A percentile compares a stretch with the other conserved stretches of the same genome.
Evolutionary conservation across 1,140 invertebrate species (phyloP).

Genomic region (Palaemon carinicauda): DNA sequence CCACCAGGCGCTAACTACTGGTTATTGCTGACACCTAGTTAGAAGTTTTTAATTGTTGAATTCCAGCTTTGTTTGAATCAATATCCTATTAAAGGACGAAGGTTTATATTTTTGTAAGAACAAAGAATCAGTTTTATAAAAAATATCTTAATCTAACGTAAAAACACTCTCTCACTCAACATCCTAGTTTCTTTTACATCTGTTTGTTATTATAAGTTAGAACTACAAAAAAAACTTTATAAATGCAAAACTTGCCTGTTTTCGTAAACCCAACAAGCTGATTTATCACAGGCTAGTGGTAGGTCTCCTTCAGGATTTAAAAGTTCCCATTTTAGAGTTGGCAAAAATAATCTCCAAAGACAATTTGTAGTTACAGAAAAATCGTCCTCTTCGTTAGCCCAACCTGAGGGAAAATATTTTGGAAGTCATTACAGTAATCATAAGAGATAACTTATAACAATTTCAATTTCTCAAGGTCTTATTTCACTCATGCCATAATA

Average conservation of each 20-base stretch:
- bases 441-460: neutral
- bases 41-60: too few species aligned
- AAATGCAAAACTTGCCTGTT: constrained; percentile 14
- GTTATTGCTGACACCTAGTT: too few species aligned
- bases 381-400: constrained; percentile 22
- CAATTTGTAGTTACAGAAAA: constrained; percentile 21
- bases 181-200: neutral
- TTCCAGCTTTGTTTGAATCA: too few species aligned
- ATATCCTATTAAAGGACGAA: too few species aligned
- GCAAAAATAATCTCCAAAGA: constrained; percentile 32
- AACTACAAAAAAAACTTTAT: neutral
- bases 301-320: constrained; percentile 17
- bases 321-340: constrained; percentile 31
- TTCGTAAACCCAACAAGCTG: constrained; percentile 45
- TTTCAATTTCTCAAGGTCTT: neutral
- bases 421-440: neutral
- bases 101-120: too few species aligned
- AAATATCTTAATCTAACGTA: too few species aligned
- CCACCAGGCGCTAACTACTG: too few species aligned
- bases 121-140: too few species aligned
- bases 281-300: constrained; percentile 40
- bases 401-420: constrained; percentile 15
- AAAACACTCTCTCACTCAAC: too few species aligned
- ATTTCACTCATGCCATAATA: too few species aligned
- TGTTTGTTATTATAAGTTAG: neutral